These are phyloP conservation scores for Amblyjoppa proteus DNA, from an alignment of 2,888 invertebrate species.

Conservation along the genomic window DNA sequence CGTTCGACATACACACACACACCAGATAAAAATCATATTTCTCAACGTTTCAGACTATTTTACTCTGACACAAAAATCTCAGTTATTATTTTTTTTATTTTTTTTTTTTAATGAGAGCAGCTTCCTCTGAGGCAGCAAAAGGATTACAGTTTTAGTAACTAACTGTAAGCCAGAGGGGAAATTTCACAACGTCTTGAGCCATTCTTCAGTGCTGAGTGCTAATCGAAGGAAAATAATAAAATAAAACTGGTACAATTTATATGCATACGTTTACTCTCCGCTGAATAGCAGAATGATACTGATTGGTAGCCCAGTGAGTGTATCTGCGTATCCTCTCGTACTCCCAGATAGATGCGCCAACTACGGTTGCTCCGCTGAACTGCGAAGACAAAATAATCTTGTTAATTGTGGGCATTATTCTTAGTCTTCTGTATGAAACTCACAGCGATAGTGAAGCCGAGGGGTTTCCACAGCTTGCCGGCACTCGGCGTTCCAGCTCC, in stretches of 20 bases:
- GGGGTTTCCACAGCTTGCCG: conserved; percentile 87
- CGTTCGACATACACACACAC: too few species aligned
- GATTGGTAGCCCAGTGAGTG: conserved; percentile 74
- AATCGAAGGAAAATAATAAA: neutral
- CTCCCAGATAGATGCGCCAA: conserved; percentile 94
- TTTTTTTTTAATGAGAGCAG: too few species aligned
- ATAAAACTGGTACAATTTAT: neutral
- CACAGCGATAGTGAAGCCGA: conserved; percentile 89
- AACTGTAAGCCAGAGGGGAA: neutral
- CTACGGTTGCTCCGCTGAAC: conserved; percentile 90
- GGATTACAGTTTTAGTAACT: neutral
- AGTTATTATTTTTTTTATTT: too few species aligned
- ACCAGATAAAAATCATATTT: too few species aligned
- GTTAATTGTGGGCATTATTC: conserved; percentile 78
- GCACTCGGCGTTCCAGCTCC: conserved; percentile 85
- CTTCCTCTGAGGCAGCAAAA: too few species aligned
- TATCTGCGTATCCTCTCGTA: conserved; percentile 89
- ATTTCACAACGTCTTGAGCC: neutral
- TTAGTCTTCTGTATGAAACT: conserved; percentile 73
- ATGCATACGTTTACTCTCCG: conserved; percentile 72
- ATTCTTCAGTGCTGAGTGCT: neutral
- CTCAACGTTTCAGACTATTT: too few species aligned
- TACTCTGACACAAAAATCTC: too few species aligned
- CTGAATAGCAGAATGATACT: conserved; percentile 64
- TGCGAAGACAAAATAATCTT: conserved; percentile 78